Percentiles rank a stretch among this genome's conserved stretches.
Evolutionary conservation across 2,797 vertebrate species (phyloP).

Genomic region (Gadopsis bispinosus): DNA sequence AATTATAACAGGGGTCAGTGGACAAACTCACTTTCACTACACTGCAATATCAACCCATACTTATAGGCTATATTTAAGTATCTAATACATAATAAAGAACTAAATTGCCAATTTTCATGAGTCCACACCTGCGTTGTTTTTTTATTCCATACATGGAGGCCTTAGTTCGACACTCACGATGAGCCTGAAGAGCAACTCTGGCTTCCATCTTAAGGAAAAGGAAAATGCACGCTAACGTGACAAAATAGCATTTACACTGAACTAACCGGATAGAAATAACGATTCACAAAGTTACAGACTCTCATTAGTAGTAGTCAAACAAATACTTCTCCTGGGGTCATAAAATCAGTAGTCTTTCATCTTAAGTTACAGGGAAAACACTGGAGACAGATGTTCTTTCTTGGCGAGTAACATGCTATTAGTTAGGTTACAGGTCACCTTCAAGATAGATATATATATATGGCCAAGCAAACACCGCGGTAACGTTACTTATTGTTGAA

Average conservation of each 20-base stretch:
- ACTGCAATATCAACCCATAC: neutral
- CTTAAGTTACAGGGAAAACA: too few relatives aligned
- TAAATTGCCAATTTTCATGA: accelerated
- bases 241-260: neutral
- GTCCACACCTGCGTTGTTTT: neutral
- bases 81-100: neutral
- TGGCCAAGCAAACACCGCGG: conserved; percentile 38
- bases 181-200: conserved; percentile 7
- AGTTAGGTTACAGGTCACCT: neutral
- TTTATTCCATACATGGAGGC: neutral
- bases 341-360: neutral
- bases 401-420: neutral
- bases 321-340: neutral
- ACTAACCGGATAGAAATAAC: neutral
- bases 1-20: neutral
- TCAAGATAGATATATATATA: neutral
- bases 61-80: neutral
- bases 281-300: neutral
- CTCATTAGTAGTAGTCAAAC: neutral
- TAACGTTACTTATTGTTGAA: conserved; percentile 59
- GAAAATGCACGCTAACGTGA: neutral
- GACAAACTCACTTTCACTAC: neutral
- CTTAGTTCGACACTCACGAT: neutral
- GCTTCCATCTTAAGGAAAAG: conserved; percentile 26
- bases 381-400: neutral